Percentiles rank a stretch among this genome's conserved stretches.
phyloP scores from a whole-genome alignment of 2,797 vertebrate species.

The Gambusia yucatana region DNA sequence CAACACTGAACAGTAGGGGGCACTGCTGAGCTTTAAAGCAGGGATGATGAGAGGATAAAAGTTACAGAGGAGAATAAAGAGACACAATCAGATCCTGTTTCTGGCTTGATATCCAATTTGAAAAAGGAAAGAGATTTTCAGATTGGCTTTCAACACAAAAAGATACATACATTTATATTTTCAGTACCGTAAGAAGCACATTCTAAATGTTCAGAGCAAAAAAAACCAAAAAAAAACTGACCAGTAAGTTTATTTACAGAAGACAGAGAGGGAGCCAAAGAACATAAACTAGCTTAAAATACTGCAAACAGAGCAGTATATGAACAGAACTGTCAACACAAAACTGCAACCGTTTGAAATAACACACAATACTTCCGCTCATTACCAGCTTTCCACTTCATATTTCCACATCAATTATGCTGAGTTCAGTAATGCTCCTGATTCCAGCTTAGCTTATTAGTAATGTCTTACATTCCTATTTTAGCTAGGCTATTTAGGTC shows the following conservation, averaged over 20 bases:
- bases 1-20: slow-evolving; percentile 29
- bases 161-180: slow-evolving; percentile 1
- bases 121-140: background rate
- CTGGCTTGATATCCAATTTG: slow-evolving; percentile 2
- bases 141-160: background rate
- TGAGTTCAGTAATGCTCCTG: no score
- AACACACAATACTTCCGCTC: background rate
- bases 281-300: background rate
- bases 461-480: background rate
- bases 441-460: background rate
- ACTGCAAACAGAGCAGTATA: background rate
- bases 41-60: background rate
- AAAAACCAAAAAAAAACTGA: background rate
- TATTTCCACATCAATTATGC: background rate
- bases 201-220: slow-evolving; percentile 4
- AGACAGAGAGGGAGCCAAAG: background rate
- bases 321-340: background rate
- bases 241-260: slow-evolving; percentile 1
- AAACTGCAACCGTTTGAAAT: background rate
- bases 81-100: background rate
- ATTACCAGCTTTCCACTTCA: background rate
- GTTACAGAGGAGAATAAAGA: background rate
- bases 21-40: slow-evolving; percentile 18
- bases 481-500: background rate
- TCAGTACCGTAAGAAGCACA: background rate